Conservation (phyloP, 2,113 vertebrate species). For the Syngnathus floridae region DNA sequence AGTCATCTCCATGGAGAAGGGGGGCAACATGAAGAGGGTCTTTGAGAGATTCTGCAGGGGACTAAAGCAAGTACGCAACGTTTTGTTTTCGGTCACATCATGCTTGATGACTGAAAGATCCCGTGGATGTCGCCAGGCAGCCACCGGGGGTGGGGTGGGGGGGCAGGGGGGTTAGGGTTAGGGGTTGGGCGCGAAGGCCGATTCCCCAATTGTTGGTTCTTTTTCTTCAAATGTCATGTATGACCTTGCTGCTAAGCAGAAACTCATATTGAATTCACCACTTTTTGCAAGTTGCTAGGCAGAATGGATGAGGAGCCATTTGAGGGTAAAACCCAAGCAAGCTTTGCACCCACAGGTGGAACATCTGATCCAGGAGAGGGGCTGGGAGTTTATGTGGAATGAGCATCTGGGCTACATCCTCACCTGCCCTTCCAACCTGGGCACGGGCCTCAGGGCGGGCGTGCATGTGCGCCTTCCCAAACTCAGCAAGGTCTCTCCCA, state of each 20-base stretch:
- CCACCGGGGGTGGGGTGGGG: background rate
- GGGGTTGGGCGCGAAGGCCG: background rate
- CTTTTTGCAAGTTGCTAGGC: too few species aligned
- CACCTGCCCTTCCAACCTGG: conserved; percentile 90
- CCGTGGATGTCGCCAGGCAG: background rate
- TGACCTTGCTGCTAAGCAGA: background rate
- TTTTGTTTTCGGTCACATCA: background rate
- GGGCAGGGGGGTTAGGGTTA: too few species aligned
- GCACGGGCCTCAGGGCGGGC: conserved; percentile 84
- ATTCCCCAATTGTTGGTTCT: too few species aligned
- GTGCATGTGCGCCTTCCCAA: conserved; percentile 83
- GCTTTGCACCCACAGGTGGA: conserved; percentile 73
- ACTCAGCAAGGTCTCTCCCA: conserved; percentile 79
- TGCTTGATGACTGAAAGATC: background rate
- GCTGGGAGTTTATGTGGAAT: conserved; percentile 97
- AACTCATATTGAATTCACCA: too few species aligned
- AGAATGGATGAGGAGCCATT: background rate
- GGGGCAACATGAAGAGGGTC: conserved; percentile 91
- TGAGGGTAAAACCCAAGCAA: background rate
- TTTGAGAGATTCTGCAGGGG: conserved; percentile 92
- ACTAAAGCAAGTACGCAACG: conserved; percentile 78
- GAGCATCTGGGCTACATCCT: conserved; percentile 83
- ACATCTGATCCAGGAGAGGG: conserved; percentile 82
- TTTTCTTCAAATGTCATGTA: too few species aligned
- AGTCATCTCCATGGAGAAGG: conserved; percentile 94